Conservation (phyloP, 1,140 invertebrate species). For the Papilio aristodemus region DNA sequence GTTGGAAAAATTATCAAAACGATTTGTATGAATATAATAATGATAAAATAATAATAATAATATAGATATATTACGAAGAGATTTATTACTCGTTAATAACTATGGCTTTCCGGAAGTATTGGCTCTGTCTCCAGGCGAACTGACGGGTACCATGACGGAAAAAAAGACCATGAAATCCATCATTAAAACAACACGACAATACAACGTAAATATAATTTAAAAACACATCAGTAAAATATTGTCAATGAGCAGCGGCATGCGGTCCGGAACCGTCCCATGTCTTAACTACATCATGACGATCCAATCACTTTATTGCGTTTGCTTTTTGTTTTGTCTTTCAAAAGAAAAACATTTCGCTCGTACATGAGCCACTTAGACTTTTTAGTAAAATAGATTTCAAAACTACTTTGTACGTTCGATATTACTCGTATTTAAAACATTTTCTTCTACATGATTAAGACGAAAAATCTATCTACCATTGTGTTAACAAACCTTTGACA, state of each 20-base stretch:
- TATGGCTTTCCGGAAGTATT: constrained; percentile 96
- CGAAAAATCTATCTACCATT: background rate
- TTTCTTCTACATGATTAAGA: constrained; percentile 1
- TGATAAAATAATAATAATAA: constrained; percentile 49
- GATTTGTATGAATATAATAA: constrained; percentile 66
- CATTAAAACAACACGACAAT: constrained; percentile 63
- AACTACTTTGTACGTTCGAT: background rate
- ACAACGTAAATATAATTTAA: constrained; percentile 44
- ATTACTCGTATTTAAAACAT: constrained; percentile 1
- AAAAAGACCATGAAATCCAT: constrained; percentile 72
- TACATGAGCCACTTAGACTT: too few species aligned
- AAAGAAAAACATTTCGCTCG: too few species aligned
- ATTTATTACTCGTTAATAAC: constrained; percentile 82
- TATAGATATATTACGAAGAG: constrained; percentile 77
- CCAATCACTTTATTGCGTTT: background rate
- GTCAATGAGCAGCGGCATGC: constrained; percentile 34
- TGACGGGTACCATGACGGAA: constrained; percentile 82
- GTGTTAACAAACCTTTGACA: constrained; percentile 3
- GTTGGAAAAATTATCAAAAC: constrained; percentile 72
- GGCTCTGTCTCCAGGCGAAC: constrained; percentile 96
- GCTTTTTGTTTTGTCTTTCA: background rate
- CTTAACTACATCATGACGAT: background rate
- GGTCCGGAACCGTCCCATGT: constrained; percentile 30
- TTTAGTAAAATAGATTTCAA: background rate
- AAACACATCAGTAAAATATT: constrained; percentile 32